phyloP scores from a whole-genome alignment of 2,797 vertebrate genomes.

The Acanthurus lineatus region DNA sequence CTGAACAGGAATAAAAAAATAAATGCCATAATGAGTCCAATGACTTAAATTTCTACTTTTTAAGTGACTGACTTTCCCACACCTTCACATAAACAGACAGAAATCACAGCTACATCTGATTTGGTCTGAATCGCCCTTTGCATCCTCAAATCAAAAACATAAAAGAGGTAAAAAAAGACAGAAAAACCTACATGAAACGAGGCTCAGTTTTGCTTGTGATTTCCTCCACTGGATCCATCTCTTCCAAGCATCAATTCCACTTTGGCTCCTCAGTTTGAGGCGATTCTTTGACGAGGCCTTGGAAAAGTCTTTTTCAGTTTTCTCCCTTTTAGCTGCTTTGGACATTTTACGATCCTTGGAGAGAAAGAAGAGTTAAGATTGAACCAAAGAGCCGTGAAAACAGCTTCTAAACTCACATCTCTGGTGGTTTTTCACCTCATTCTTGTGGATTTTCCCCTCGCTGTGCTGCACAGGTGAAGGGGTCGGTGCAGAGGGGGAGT shows the following conservation, averaged over 20 bases:
- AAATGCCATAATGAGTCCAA: too few species aligned
- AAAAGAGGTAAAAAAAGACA: background rate
- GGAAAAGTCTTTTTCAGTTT: conserved; percentile 17
- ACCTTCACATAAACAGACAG: too few species aligned
- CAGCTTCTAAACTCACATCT: background rate
- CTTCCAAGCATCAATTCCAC: conserved; percentile 92
- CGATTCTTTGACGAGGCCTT: conserved; percentile 8
- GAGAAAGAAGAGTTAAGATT: background rate
- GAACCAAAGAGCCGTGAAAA: background rate
- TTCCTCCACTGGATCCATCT: conserved; percentile 93
- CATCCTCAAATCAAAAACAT: background rate
- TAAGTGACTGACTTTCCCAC: too few species aligned
- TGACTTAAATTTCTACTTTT: too few species aligned
- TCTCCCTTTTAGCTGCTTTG: conserved; percentile 49
- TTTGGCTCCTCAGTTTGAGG: conserved; percentile 86
- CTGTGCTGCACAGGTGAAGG: conserved; percentile 33
- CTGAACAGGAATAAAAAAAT: too few species aligned
- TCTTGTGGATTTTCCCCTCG: conserved; percentile 86
- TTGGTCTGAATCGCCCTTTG: too few species aligned
- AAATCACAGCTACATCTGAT: too few species aligned
- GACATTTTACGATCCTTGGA: conserved; percentile 13
- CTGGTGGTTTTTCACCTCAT: conserved; percentile 82
- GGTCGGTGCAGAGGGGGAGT: background rate
- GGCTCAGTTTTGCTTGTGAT: conserved; percentile 85
- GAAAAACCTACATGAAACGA: conserved; percentile 27